These are phyloP conservation scores for Lutjanus argentimaculatus DNA, from an alignment of 2,797 vertebrate species.

Conservation along the genomic window DNA sequence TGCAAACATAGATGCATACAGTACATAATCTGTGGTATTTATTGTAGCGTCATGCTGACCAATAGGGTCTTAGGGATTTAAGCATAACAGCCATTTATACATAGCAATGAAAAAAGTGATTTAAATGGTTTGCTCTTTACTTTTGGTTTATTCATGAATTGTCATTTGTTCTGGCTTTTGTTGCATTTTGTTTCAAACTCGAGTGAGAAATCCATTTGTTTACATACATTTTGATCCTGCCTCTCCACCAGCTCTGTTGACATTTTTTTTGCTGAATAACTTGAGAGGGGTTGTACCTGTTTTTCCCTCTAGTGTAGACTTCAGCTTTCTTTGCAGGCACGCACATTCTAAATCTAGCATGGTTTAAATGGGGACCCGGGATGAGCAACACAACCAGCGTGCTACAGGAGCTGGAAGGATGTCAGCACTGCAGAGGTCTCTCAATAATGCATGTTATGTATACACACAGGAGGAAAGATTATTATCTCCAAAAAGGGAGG, in stretches of 20 bases:
- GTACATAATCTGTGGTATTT: constrained; percentile 15
- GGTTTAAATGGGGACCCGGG: constrained; percentile 50
- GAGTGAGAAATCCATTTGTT: constrained; percentile 24
- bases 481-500: constrained; percentile 55
- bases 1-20: constrained; percentile 13
- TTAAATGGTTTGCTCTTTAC: constrained; percentile 8
- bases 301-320: constrained; percentile 17
- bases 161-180: constrained; percentile 27
- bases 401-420: constrained; percentile 61
- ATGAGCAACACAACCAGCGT: constrained; percentile 34
- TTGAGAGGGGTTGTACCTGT: constrained; percentile 32
- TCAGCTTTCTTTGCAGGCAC: constrained; percentile 29
- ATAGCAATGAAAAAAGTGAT: constrained; percentile 7
- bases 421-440: constrained; percentile 64
- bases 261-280: constrained; percentile 24
- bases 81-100: background rate
- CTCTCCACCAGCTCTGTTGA: constrained; percentile 9
- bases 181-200: constrained; percentile 26
- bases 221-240: constrained; percentile 6
- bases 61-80: background rate
- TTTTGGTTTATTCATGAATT: constrained; percentile 24
- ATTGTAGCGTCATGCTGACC: constrained; percentile 13
- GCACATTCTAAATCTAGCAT: constrained; percentile 62
- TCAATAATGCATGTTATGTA: constrained; percentile 78
- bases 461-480: constrained; percentile 63